A percentile compares a stretch with the other conserved stretches of the same genome.
Conservation (phyloP, 2,888 invertebrate genomes). For the Meiosimyza platycephala region DNA sequence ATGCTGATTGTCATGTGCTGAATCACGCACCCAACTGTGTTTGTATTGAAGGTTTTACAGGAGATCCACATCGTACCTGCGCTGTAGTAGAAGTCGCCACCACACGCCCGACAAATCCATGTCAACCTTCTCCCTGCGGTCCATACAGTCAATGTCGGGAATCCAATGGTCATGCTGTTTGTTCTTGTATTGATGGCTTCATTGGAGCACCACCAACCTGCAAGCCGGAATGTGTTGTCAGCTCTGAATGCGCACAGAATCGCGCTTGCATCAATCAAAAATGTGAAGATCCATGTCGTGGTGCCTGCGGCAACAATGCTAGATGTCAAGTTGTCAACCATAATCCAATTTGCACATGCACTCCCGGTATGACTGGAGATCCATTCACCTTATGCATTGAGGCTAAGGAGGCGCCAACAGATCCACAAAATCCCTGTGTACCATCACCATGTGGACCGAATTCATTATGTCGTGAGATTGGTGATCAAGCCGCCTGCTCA, state of each 20-base stretch:
- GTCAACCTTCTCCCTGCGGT: constrained; percentile 76
- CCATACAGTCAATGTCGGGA: constrained; percentile 75
- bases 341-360: constrained; percentile 76
- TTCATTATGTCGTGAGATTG: constrained; percentile 83
- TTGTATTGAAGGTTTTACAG: constrained; percentile 78
- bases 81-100: constrained; percentile 59
- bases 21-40: constrained; percentile 83
- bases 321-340: constrained; percentile 77
- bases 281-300: constrained; percentile 76
- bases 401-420: constrained; percentile 66
- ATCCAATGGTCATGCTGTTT: constrained; percentile 73
- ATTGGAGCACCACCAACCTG: constrained; percentile 75
- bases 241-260: constrained; percentile 75
- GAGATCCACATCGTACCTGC: constrained; percentile 79
- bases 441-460: constrained; percentile 88
- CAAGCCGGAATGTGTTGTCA: constrained; percentile 75
- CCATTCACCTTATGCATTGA: constrained; percentile 71
- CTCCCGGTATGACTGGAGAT: constrained; percentile 74
- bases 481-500: constrained; percentile 86
- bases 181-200: constrained; percentile 73
- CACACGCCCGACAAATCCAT: constrained; percentile 68
- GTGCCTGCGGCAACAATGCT: constrained; percentile 75
- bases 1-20: constrained; percentile 79
- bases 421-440: constrained; percentile 75
- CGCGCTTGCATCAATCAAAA: constrained; percentile 74